These are phyloP conservation scores for Calameuta filiformis DNA, from an alignment of 2,888 invertebrate genomes.

Conservation along the genomic window DNA sequence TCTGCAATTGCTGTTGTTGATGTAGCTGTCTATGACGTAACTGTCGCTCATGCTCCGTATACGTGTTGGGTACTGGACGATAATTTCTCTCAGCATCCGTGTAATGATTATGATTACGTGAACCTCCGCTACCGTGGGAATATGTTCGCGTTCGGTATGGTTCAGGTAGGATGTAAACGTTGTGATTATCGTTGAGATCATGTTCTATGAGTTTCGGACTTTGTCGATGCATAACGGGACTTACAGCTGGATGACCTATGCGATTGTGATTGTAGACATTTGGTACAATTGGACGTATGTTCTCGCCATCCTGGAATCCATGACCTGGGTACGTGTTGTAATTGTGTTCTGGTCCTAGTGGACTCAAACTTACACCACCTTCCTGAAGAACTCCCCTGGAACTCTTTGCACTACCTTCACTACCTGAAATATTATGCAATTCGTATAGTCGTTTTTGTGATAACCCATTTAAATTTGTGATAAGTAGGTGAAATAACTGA, in stretches of 20 bases:
- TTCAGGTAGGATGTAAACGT: constrained; percentile 58
- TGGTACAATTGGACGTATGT: constrained; percentile 3
- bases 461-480: constrained; percentile 1
- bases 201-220: constrained; percentile 50
- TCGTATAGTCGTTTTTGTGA: background rate
- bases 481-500: background rate
- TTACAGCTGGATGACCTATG: constrained; percentile 35
- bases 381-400: constrained; percentile 49
- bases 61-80: constrained; percentile 54
- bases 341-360: constrained; percentile 49
- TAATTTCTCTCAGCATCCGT: constrained; percentile 48
- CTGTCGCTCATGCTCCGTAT: constrained; percentile 56
- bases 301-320: constrained; percentile 31
- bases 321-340: constrained; percentile 41
- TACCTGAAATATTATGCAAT: constrained; percentile 32
- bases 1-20: constrained; percentile 34
- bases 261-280: constrained; percentile 41
- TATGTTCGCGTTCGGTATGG: constrained; percentile 54
- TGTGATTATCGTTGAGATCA: constrained; percentile 60
- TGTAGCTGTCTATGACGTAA: constrained; percentile 48
- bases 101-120: constrained; percentile 41
- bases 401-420: constrained; percentile 41
- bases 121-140: constrained; percentile 57
- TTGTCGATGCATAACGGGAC: constrained; percentile 41
- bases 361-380: constrained; percentile 56